Evolutionary conservation across 1,140 invertebrate species (phyloP).

Genomic region (Aplysia californica): DNA sequence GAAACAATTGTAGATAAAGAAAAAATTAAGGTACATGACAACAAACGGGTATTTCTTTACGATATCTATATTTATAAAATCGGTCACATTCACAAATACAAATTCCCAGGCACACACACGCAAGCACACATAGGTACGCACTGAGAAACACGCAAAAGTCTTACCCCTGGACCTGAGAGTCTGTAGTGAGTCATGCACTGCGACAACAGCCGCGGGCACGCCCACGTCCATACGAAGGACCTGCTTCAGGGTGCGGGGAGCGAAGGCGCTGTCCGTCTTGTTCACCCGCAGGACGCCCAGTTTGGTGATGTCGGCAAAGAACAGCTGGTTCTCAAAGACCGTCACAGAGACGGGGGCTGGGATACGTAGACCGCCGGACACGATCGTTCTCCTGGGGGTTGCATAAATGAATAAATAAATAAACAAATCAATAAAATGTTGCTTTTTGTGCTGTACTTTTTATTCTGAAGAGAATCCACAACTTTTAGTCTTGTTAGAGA

Average conservation of each 20-base stretch:
- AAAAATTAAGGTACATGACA: no score
- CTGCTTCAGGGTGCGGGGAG: constrained; percentile 76
- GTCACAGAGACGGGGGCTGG: constrained; percentile 87
- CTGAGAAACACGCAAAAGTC: no score
- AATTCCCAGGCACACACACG: no score
- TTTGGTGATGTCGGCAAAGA: constrained; percentile 96
- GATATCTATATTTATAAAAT: no score
- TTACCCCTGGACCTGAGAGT: constrained; percentile 28
- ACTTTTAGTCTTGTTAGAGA: no score
- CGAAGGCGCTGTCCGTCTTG: constrained; percentile 79
- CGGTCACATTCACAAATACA: no score
- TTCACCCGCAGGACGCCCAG: constrained; percentile 93
- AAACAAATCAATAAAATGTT: no score
- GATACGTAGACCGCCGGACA: constrained; percentile 78
- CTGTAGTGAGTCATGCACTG: constrained; percentile 35
- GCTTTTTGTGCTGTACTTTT: no score
- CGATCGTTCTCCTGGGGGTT: constrained; percentile 56
- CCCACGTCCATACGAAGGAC: constrained; percentile 75
- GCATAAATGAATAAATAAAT: constrained; percentile 7
- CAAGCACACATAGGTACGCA: no score
- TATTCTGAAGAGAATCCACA: no score
- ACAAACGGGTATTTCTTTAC: no score
- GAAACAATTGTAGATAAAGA: no score
- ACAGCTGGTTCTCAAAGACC: constrained; percentile 91
- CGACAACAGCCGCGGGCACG: constrained; percentile 65